phyloP scores from a whole-genome alignment of 2,888 invertebrate species.

The Taphrorychus bicolor region DNA sequence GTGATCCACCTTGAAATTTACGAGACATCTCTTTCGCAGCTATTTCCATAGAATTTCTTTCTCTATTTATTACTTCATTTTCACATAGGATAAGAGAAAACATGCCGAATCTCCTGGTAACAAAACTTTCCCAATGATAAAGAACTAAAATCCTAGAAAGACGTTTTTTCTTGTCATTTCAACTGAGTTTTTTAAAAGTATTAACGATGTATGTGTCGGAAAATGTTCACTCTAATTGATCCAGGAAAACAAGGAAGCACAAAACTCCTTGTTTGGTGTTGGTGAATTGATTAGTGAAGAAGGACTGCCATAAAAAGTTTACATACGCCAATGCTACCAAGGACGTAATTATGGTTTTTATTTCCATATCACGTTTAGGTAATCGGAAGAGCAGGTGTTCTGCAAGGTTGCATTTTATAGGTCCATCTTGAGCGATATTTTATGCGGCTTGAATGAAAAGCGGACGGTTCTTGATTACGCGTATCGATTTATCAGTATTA shows the following conservation, averaged over 20 bases:
- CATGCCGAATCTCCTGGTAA: too few species aligned
- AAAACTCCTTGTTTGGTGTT: too few species aligned
- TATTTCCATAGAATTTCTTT: too few species aligned
- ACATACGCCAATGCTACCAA: constrained; percentile 23
- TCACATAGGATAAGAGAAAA: too few species aligned
- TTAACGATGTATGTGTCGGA: too few species aligned
- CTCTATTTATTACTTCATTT: too few species aligned
- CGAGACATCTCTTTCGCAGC: constrained; percentile 11
- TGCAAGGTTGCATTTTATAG: constrained; percentile 28
- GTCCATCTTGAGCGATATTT: constrained; percentile 11
- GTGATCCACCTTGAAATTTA: constrained; percentile 26
- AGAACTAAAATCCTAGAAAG: too few species aligned
- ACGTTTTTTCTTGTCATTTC: too few species aligned
- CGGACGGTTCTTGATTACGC: constrained; percentile 10
- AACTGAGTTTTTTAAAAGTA: too few species aligned
- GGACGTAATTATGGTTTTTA: constrained; percentile 32
- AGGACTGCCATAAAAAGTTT: constrained; percentile 9
- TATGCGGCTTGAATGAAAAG: constrained; percentile 16
- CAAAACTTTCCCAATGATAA: too few species aligned
- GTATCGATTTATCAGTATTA: constrained; percentile 3
- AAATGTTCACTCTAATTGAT: background rate
- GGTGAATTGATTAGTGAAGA: too few species aligned
- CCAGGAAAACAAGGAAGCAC: background rate
- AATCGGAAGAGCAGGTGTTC: constrained; percentile 34
- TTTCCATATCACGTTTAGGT: constrained; percentile 36